Conservation (phyloP, 2,113 vertebrate species). For the Colinus virginianus region DNA sequence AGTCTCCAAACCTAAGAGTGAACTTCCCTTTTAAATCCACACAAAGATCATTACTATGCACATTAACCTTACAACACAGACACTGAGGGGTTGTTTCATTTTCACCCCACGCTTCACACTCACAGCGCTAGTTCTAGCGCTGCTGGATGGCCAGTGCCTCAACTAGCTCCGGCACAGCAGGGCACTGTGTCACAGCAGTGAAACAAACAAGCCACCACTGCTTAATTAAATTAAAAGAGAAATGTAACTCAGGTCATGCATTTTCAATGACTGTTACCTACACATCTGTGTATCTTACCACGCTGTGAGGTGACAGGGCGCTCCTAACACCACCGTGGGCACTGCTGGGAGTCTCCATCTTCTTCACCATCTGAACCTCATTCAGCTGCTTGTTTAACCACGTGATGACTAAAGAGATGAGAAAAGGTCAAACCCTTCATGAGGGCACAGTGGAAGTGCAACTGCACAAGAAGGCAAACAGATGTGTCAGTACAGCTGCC, state of each 20-base stretch:
- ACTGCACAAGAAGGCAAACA: not conserved
- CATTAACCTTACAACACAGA: not conserved
- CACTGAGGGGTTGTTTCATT: not conserved
- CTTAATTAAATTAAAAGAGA: not conserved
- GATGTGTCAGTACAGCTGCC: not conserved
- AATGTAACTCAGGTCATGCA: not conserved
- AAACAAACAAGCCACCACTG: not conserved
- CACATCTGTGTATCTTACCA: slow-evolving; percentile 62
- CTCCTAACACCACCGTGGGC: slow-evolving; percentile 68
- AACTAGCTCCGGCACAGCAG: not conserved
- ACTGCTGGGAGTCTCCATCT: slow-evolving; percentile 72
- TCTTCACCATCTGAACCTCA: slow-evolving; percentile 86
- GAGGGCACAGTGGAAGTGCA: accelerated
- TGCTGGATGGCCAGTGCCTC: not conserved
- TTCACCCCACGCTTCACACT: not conserved
- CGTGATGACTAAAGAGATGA: slow-evolving; percentile 84
- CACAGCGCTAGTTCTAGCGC: not conserved
- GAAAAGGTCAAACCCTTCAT: not conserved
- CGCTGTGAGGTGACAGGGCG: slow-evolving; percentile 62
- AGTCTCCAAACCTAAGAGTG: not conserved
- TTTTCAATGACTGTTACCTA: not conserved
- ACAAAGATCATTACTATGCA: not conserved
- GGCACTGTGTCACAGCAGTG: not conserved
- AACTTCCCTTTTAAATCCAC: not conserved
- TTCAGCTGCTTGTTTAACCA: slow-evolving; percentile 98